phyloP scores from a whole-genome alignment of 2,797 vertebrate species.

The Telmatherina bonti region DNA sequence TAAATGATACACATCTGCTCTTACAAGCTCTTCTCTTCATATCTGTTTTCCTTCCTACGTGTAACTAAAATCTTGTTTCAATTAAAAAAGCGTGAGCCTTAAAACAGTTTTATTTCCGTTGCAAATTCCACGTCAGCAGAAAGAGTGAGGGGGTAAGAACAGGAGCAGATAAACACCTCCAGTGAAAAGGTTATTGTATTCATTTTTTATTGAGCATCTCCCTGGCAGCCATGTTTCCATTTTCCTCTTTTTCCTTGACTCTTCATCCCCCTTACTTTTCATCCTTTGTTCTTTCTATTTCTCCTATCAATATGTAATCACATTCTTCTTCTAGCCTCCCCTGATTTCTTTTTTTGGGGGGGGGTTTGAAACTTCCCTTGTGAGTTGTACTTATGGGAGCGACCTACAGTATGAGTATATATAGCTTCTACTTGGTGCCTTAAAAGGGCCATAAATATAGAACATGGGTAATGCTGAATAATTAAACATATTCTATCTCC shows the following conservation, averaged over 20 bases:
- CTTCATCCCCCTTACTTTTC: constrained; percentile 8
- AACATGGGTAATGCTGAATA: constrained; percentile 80
- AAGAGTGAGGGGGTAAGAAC: constrained; percentile 6
- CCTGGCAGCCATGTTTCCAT: constrained; percentile 19
- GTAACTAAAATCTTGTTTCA: constrained; percentile 35
- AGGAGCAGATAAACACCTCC: constrained; percentile 38
- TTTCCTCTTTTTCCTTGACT: constrained; percentile 16
- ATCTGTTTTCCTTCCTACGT: background rate
- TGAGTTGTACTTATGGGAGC: constrained; percentile 56
- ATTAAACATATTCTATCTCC: constrained; percentile 74
- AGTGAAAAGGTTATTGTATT: constrained; percentile 36
- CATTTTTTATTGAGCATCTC: constrained; percentile 43
- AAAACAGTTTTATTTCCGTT: constrained; percentile 30
- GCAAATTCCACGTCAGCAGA: constrained; percentile 26
- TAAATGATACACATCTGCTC: constrained; percentile 74
- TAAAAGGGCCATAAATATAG: constrained; percentile 81
- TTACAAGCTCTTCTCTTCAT: constrained; percentile 33
- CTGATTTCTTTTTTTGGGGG: constrained; percentile 13
- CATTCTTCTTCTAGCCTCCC: constrained; percentile 35
- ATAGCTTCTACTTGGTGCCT: constrained; percentile 64
- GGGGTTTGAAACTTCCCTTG: constrained; percentile 46
- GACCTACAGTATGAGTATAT: constrained; percentile 55
- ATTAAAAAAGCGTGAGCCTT: constrained; percentile 15
- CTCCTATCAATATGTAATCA: constrained; percentile 62
- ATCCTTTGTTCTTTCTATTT: constrained; percentile 4